Conservation (phyloP, 2,888 invertebrate species). For the Cryptocephalus primarius region DNA sequence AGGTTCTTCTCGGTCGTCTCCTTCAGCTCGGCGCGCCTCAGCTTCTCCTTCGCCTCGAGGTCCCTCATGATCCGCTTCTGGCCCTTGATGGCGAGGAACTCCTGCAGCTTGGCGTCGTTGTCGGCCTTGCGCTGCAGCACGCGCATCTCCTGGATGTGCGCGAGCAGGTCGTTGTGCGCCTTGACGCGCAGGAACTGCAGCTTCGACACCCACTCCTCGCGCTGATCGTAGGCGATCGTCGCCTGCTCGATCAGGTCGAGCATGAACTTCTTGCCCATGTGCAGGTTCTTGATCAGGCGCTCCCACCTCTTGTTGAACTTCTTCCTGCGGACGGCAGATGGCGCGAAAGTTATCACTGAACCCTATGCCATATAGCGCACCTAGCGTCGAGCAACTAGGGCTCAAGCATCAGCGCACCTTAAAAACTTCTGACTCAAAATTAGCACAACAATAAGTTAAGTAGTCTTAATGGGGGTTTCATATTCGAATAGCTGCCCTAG, state of each 20-base stretch:
- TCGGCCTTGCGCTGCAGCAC: conserved; percentile 76
- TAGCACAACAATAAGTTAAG: too few species aligned
- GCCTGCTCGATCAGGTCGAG: conserved; percentile 81
- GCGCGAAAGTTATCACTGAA: too few species aligned
- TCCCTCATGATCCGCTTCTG: conserved; percentile 68
- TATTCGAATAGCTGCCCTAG: too few species aligned
- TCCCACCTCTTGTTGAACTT: conserved; percentile 77
- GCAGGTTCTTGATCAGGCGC: conserved; percentile 62
- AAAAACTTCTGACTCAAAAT: too few species aligned
- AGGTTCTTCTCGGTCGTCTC: conserved; percentile 52
- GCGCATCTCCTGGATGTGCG: conserved; percentile 68
- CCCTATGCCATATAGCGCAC: too few species aligned
- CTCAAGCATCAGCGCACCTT: too few species aligned
- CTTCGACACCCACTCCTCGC: conserved; percentile 72
- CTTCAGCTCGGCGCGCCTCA: conserved; percentile 54
- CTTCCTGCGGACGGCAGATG: conserved; percentile 45
- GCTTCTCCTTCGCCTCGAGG: conserved; percentile 59
- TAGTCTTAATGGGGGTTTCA: too few species aligned
- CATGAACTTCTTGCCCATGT: conserved; percentile 70
- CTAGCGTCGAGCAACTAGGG: too few species aligned
- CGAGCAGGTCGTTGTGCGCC: conserved; percentile 57
- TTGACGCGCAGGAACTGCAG: conserved; percentile 68
- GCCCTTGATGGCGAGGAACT: conserved; percentile 76
- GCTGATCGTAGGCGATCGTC: conserved; percentile 81
- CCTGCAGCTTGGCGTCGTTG: conserved; percentile 73